Conservation (phyloP, 2,888 invertebrate genomes). For the Rugalucina vietnamica region DNA sequence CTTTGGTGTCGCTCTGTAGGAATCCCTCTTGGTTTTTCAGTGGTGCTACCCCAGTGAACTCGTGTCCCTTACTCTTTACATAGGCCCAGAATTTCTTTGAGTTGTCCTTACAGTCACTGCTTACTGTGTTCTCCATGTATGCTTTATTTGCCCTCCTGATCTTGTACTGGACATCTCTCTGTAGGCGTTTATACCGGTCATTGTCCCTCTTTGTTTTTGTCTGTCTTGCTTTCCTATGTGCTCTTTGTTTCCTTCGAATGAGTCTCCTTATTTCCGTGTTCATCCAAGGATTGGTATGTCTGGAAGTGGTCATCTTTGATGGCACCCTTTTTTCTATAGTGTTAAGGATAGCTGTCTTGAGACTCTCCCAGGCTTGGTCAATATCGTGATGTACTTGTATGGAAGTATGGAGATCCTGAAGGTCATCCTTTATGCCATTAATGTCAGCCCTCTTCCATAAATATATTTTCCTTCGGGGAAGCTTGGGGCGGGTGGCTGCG, state of each 20-base stretch:
- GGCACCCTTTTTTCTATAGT: constrained; percentile 17
- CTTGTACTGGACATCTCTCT: background rate
- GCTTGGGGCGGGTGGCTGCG: constrained; percentile 4
- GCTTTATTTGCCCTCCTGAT: background rate
- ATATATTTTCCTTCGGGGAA: background rate
- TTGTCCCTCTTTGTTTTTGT: background rate
- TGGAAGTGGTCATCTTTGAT: constrained; percentile 21
- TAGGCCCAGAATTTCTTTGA: constrained; percentile 49
- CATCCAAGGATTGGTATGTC: background rate
- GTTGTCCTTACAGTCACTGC: background rate
- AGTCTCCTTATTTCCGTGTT: background rate
- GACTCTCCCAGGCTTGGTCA: background rate
- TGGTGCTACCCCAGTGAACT: constrained; percentile 42
- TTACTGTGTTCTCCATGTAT: constrained; percentile 4
- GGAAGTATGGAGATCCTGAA: background rate
- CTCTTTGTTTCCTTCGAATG: background rate
- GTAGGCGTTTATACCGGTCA: background rate
- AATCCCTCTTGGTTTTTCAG: constrained; percentile 53
- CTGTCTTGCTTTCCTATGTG: background rate
- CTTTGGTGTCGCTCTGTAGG: constrained; percentile 43
- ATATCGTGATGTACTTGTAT: background rate
- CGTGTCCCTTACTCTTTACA: constrained; percentile 52
- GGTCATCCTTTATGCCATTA: background rate
- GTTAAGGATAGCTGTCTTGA: background rate
- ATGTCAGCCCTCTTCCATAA: constrained; percentile 3